Conservation (phyloP, 2,113 vertebrate genomes). For the Odontophorus gujanensis region DNA sequence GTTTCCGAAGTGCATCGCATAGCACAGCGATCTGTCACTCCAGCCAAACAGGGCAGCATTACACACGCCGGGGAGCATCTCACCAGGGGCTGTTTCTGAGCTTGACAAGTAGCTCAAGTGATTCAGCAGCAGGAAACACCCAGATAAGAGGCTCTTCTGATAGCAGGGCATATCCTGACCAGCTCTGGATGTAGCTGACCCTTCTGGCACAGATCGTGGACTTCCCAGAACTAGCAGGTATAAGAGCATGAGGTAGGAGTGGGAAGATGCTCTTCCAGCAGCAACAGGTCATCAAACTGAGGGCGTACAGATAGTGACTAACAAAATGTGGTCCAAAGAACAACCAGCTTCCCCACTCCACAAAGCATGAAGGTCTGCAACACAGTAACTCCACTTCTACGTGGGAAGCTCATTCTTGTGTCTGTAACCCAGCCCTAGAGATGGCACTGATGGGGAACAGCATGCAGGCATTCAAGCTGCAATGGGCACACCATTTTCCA, state of each 20-base stretch:
- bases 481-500: neutral
- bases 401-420: fast-evolving
- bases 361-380: neutral
- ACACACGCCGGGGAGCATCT: neutral
- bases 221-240: neutral
- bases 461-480: fast-evolving
- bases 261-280: neutral
- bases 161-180: fast-evolving
- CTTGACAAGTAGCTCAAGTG: neutral
- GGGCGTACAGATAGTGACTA: neutral
- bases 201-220: neutral
- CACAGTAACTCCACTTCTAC: neutral
- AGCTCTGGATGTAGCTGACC: neutral
- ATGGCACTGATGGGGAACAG: fast-evolving
- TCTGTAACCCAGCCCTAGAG: fast-evolving
- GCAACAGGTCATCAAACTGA: neutral
- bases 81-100: neutral
- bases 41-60: neutral
- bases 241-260: fast-evolving
- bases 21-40: neutral
- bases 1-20: neutral
- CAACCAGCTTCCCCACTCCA: fast-evolving
- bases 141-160: neutral
- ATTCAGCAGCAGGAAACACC: neutral
- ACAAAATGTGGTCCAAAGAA: neutral